Conservation (phyloP, 2,888 invertebrate species). For the Aphodius sticticus region DNA sequence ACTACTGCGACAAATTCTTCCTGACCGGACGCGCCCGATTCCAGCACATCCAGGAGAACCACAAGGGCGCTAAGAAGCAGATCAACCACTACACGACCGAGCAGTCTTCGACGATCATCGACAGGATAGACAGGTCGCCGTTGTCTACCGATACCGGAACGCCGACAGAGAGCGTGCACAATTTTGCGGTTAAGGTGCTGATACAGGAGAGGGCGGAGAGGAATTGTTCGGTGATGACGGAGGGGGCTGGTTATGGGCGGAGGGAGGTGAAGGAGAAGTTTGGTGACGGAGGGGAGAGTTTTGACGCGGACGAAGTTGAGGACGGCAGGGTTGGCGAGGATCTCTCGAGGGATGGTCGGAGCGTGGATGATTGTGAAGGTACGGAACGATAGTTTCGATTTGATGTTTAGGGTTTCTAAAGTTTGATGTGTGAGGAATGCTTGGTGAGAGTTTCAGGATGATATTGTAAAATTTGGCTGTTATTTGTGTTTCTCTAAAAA, state of each 20-base stretch:
- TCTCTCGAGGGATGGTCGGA: neutral
- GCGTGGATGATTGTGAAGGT: neutral
- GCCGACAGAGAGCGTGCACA: neutral
- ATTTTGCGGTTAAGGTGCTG: conserved; percentile 6
- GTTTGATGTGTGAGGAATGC: too few species aligned
- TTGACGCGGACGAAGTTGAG: neutral
- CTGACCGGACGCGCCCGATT: conserved; percentile 37
- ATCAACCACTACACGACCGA: conserved; percentile 31
- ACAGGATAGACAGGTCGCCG: conserved; percentile 36
- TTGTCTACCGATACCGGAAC: neutral
- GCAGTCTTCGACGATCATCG: conserved; percentile 35
- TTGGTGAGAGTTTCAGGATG: too few species aligned
- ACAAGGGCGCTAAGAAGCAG: conserved; percentile 37
- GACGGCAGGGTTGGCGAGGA: neutral
- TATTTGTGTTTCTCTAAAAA: too few species aligned
- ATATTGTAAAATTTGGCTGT: too few species aligned
- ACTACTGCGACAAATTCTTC: conserved; percentile 42
- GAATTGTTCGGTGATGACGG: neutral
- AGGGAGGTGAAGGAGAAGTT: too few species aligned
- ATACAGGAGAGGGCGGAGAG: conserved; percentile 17
- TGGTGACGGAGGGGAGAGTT: neutral
- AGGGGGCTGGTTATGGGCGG: too few species aligned
- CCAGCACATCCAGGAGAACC: conserved; percentile 37
- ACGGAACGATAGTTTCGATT: neutral
- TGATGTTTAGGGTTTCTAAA: too few species aligned